Evolutionary conservation across 2,888 invertebrate species (phyloP).

Genomic region (Dicranocentrus wangi): DNA sequence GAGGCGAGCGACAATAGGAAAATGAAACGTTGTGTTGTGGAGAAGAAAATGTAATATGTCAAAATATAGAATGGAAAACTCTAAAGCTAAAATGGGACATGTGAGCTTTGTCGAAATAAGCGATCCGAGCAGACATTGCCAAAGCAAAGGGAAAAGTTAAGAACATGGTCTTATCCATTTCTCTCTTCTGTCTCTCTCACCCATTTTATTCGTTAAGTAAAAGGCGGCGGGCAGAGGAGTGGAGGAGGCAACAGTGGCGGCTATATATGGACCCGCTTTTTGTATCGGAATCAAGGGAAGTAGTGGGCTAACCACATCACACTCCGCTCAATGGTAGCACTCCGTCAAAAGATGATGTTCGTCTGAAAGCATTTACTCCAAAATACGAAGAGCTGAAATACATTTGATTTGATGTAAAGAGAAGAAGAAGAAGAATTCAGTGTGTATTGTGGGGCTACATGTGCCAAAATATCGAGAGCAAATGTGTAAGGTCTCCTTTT

Average conservation of each 20-base stretch:
- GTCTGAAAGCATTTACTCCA: not conserved
- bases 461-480: too few relatives aligned
- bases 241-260: not conserved
- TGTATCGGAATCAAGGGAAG: not conserved
- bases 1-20: constrained; percentile 24
- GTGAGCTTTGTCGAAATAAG: not conserved
- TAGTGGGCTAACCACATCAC: constrained; percentile 2
- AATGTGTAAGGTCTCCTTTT: too few relatives aligned
- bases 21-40: constrained; percentile 34
- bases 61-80: constrained; percentile 21
- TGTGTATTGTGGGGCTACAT: too few relatives aligned
- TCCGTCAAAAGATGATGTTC: constrained; percentile 21
- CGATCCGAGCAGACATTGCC: not conserved
- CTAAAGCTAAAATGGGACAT: too few relatives aligned
- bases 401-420: not conserved
- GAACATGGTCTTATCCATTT: not conserved
- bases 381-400: not conserved
- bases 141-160: not conserved
- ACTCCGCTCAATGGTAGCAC: not conserved
- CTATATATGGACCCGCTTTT: not conserved
- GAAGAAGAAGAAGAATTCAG: too few relatives aligned
- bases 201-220: constrained; percentile 7
- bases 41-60: constrained; percentile 38
- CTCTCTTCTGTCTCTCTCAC: not conserved
- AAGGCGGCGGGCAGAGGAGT: not conserved